Evolutionary conservation across 92 coral and sea anemone species (phyloP).

Genomic region (Micromussa lordhowensis): DNA sequence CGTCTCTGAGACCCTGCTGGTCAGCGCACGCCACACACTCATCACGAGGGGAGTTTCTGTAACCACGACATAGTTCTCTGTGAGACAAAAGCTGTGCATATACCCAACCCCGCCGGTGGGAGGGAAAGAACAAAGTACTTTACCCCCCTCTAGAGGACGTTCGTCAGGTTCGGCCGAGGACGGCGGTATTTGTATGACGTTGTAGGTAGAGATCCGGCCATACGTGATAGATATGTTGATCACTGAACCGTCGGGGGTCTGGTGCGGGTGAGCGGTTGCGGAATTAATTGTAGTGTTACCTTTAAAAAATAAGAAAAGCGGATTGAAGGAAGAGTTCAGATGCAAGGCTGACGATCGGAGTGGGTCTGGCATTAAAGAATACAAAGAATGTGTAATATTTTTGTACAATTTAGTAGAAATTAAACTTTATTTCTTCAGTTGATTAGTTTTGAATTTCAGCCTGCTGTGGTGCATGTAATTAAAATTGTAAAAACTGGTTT

Average conservation of each 20-base stretch:
- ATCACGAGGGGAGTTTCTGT: slow-evolving; percentile 73
- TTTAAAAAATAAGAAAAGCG: neutral
- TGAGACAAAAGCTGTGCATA: slow-evolving; percentile 83
- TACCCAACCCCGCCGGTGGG: slow-evolving; percentile 65
- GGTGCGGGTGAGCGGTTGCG: slow-evolving; percentile 81
- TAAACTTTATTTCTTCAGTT: too few species aligned
- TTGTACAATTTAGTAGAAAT: too few species aligned
- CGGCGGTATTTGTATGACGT: slow-evolving; percentile 69
- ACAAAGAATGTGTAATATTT: too few species aligned
- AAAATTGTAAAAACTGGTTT: too few species aligned
- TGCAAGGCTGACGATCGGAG: too few species aligned
- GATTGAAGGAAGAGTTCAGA: too few species aligned
- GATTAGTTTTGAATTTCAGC: too few species aligned
- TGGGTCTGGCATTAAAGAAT: too few species aligned
- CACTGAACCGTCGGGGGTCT: slow-evolving; percentile 71
- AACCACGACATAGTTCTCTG: slow-evolving; percentile 77
- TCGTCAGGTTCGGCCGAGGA: slow-evolving; percentile 40
- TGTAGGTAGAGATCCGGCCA: slow-evolving; percentile 52
- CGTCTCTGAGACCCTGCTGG: slow-evolving; percentile 43
- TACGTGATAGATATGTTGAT: slow-evolving; percentile 60
- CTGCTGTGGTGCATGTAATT: too few species aligned
- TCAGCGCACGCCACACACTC: slow-evolving; percentile 41
- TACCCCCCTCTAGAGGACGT: slow-evolving; percentile 74
- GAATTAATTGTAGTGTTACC: slow-evolving; percentile 30
- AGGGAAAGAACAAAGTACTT: slow-evolving; percentile 67